Percentiles rank a stretch among this genome's conserved stretches.
phyloP scores from a whole-genome alignment of 2,888 invertebrate genomes.

The Microchrysa polita region DNA sequence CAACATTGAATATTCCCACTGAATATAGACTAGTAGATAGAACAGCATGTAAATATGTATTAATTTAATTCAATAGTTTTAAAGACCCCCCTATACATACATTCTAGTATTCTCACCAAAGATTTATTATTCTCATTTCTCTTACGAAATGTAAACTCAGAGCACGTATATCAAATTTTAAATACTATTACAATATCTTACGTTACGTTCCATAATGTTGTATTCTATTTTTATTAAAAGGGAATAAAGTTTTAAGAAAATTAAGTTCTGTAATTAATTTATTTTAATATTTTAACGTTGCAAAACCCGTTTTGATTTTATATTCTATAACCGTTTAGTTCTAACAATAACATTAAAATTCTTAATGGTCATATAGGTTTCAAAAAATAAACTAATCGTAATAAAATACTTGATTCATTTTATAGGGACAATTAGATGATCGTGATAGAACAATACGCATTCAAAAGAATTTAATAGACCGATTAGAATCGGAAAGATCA shows the following conservation, averaged over 20 bases:
- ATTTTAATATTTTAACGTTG: not conserved
- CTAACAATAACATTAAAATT: too few species aligned
- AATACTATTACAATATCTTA: too few species aligned
- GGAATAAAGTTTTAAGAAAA: conserved; percentile 19
- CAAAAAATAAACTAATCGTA: too few species aligned
- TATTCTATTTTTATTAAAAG: not conserved
- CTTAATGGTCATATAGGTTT: too few species aligned
- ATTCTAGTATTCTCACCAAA: too few species aligned
- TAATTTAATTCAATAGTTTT: not conserved
- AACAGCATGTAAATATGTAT: conserved; percentile 41
- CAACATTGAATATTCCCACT: not conserved
- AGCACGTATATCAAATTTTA: too few species aligned
- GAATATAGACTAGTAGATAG: not conserved
- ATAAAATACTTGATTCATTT: conserved; percentile 50
- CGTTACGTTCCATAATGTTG: too few species aligned
- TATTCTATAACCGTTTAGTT: too few species aligned
- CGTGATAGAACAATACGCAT: conserved; percentile 83
- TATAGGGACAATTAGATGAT: conserved; percentile 83
- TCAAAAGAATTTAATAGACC: conserved; percentile 80
- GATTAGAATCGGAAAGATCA: conserved; percentile 64
- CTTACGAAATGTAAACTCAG: too few species aligned
- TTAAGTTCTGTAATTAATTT: conserved; percentile 25
- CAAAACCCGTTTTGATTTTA: too few species aligned
- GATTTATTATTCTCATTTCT: too few species aligned
- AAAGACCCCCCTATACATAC: too few species aligned